Percentiles rank a stretch among this genome's conserved stretches.
Conservation (phyloP, 2,888 invertebrate species). For the Bembecia ichneumoniformis region DNA sequence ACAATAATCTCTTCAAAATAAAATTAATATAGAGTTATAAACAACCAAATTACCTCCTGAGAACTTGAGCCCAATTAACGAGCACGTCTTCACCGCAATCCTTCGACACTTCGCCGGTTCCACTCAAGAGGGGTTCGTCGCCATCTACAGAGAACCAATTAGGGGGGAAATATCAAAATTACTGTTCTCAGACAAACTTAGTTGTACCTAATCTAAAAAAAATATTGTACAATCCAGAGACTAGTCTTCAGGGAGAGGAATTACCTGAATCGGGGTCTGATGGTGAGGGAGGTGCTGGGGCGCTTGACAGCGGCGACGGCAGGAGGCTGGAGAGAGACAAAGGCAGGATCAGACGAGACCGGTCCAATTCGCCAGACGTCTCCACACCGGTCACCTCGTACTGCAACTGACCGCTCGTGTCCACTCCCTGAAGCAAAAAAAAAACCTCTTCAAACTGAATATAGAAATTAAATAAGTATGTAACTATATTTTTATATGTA, state of each 20-base stretch:
- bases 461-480: too few relatives aligned
- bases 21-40: too few relatives aligned
- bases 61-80: conserved; percentile 92
- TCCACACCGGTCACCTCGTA: conserved; percentile 85
- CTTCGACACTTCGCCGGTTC: conserved; percentile 96
- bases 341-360: conserved; percentile 80
- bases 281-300: conserved; percentile 82
- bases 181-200: too few relatives aligned
- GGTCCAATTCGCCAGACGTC: conserved; percentile 83
- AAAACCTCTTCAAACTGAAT: conserved; percentile 12
- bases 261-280: conserved; percentile 81
- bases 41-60: conserved; percentile 71
- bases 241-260: background rate
- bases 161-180: background rate
- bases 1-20: too few relatives aligned
- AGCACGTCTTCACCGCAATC: conserved; percentile 95
- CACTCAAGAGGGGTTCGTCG: conserved; percentile 96
- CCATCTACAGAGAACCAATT: conserved; percentile 74
- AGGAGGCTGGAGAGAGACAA: conserved; percentile 80
- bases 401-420: conserved; percentile 72
- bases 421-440: conserved; percentile 65
- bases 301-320: conserved; percentile 79
- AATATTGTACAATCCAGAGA: too few relatives aligned
- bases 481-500: conserved; percentile 1
- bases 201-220: conserved; percentile 1